Percentiles rank a stretch among this genome's conserved stretches.
These are phyloP conservation scores for Scaptomyza tumidula DNA, from an alignment of 2,888 invertebrate genomes.

Conservation along the genomic window DNA sequence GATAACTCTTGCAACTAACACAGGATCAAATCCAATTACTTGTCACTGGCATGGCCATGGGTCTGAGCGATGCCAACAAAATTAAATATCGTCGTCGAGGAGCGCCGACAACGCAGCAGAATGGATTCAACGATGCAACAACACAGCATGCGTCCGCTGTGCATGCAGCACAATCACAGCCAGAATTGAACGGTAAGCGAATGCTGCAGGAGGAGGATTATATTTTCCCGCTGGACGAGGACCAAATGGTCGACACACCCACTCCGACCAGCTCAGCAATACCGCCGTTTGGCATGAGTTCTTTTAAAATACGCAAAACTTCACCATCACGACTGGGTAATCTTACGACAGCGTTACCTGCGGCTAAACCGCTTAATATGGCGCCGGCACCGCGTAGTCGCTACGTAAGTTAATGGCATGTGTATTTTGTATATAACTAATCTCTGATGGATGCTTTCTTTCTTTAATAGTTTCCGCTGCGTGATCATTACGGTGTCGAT, in stretches of 20 bases:
- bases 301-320: slow-evolving; percentile 85
- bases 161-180: slow-evolving; percentile 58
- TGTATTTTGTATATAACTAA: background rate
- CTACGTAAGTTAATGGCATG: slow-evolving; percentile 50
- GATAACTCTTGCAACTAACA: background rate
- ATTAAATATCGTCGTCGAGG: slow-evolving; percentile 84
- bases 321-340: slow-evolving; percentile 85
- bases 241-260: slow-evolving; percentile 85
- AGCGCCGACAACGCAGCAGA: slow-evolving; percentile 42
- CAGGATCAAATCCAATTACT: slow-evolving; percentile 89
- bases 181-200: slow-evolving; percentile 73
- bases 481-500: slow-evolving; percentile 87
- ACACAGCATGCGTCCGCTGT: slow-evolving; percentile 18
- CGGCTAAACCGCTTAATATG: slow-evolving; percentile 47
- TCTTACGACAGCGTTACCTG: slow-evolving; percentile 42
- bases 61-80: slow-evolving; percentile 88
- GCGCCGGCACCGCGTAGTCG: slow-evolving; percentile 54
- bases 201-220: slow-evolving; percentile 88
- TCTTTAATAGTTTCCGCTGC: slow-evolving; percentile 75
- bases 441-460: background rate
- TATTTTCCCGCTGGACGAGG: slow-evolving; percentile 93
- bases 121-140: slow-evolving; percentile 60
- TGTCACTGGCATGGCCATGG: slow-evolving; percentile 92
- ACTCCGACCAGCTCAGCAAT: slow-evolving; percentile 72
- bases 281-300: slow-evolving; percentile 81